Conservation (phyloP, 53 echinoderm and acorn worm genomes). For the Echinometra lucunter region DNA sequence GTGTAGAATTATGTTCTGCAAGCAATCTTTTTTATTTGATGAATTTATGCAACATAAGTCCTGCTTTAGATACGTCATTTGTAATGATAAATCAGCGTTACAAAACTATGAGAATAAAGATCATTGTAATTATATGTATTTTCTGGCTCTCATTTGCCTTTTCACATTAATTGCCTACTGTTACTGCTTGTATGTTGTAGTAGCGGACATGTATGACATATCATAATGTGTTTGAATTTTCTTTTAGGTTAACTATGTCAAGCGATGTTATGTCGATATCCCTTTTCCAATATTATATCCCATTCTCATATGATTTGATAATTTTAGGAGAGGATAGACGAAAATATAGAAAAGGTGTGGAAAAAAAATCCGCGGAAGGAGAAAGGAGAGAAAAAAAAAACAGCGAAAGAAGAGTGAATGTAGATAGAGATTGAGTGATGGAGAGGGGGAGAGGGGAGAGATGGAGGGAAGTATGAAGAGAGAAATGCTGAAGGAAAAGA, state of each 20-base stretch:
- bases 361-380: not conserved
- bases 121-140: slow-evolving; percentile 15
- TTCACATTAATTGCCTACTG: not conserved
- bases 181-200: not conserved
- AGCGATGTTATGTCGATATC: not conserved
- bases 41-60: not conserved
- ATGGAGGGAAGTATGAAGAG: not conserved
- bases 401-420: not conserved
- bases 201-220: not conserved
- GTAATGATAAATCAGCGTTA: not conserved
- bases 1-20: not conserved
- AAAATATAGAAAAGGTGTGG: not conserved
- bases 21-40: not conserved
- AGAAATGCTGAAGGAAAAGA: too few species aligned
- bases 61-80: not conserved
- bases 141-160: not conserved
- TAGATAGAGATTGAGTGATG: not conserved
- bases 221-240: not conserved
- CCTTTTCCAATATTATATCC: not conserved
- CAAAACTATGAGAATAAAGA: slow-evolving; percentile 30
- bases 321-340: not conserved
- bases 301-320: not conserved
- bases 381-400: not conserved
- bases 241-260: not conserved
- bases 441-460: not conserved